Base-by-base conservation (phyloP, 2,797 vertebrate species). In the Tapirus indicus region DNA sequence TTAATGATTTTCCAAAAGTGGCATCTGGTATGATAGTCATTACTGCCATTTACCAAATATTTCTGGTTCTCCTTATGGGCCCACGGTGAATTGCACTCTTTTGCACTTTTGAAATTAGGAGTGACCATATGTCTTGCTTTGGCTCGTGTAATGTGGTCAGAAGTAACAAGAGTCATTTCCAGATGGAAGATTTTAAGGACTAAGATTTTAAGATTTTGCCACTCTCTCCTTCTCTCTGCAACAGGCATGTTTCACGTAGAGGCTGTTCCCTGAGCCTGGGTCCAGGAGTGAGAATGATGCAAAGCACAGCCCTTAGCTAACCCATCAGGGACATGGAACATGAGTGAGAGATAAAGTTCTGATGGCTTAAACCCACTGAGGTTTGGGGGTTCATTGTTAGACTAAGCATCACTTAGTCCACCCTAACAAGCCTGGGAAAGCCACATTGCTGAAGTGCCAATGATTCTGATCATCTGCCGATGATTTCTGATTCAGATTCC, bases 1-100 rank as follows among this genome's bases (percentile, higher is more conserved):
- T 80, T 47, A 95, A 78, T 74, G 60, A 91, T 88, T 90, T 64
- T 74, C 49, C 49, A 83, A 69, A 88, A 85, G 60, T 77, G 29
- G 72, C 54, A 80, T 77, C 62, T 41, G 62, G 52, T 56, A 23
- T 64, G 32, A 88, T 29, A 72, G 38, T 38, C 44, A 86, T 80
- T 71, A 62, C 38, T 27, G 12, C 13, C 71, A 75, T 56, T 89
- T 82, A 68, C 20, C 95, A 84, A 77, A 84, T 85, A 96, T 41
- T 56, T 52, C 62, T 86, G 23, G 32, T 92, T 88, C 72, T 97
- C 84, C n/a, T 75, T 72, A 69, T 77, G 23, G 6, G 21, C 85
- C 52, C 72, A 21, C 2, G 16, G 47, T 27, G 64, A 92, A 79
- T 1, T 87, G 23, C 6, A 47, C 38, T 38, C 32, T 16, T 9